Evolutionary conservation across 1,140 invertebrate species (phyloP), one percentile per base, ranked within the genome.

Genomic region (Scaptomyza montana): DNA sequence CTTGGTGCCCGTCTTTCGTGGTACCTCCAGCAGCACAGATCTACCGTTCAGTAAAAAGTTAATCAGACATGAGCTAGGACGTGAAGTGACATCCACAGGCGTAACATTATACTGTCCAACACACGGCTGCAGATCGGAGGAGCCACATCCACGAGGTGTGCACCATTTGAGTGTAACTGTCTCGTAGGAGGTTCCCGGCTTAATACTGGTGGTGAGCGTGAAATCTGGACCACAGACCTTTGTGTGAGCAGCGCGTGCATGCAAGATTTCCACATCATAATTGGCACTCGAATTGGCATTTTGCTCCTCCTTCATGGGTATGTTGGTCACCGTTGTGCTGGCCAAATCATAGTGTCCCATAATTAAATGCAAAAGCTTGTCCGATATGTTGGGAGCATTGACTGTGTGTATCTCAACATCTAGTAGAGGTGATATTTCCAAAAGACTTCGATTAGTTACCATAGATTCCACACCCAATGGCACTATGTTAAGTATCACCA

Each of bases 281-380:
- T 99, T 99, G 1, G 98, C 97, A 53, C 98, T 99, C 0, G 98
- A 98, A 92, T 96, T 98, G 1, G 98, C 98, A 93, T 99, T 99
- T 93, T 99, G 98, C 93, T 99, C 98, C 93, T 99, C 98, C 71
- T 99, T 99, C 98, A 99, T 99, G 4, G 98, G 98, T 85, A 99
- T 99, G 30, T 98, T 98, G 25, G 98, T 99, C 0, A 99, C 98
- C 1, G 98, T 99, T 10, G 98, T 99, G 57, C 96, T 98, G 1
- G 97, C 96, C n/a, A 99, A 93, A 90, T 97, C 95, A 85, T 98
- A 99, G 92, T 99, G 98, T 6, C 95, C 94, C 63, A 97, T 91
- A 61, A 97, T 96, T 1, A 97, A 91, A 55, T 96, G 94, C 0
- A 96, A 95, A 8, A 97, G 92, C 80, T 97, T 95, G 62, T 93